These are phyloP conservation scores for Xestoiulus laeticollis DNA, from an alignment of 2,888 invertebrate species.

Conservation along the genomic window DNA sequence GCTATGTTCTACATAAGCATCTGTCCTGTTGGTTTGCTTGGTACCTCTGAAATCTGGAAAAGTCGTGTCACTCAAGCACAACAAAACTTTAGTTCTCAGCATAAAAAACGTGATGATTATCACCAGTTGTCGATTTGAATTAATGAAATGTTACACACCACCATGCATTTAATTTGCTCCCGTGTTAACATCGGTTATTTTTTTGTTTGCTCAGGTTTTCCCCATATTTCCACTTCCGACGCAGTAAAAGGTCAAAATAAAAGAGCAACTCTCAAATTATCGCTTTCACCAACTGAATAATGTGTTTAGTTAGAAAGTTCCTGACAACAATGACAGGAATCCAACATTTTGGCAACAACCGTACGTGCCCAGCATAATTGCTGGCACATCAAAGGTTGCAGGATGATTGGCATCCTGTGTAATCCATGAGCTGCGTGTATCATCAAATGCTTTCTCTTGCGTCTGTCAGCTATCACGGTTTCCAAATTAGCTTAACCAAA, in stretches of 20 bases:
- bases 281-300: neutral
- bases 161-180: neutral
- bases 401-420: neutral
- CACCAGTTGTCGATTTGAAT: constrained; percentile 14
- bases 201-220: neutral
- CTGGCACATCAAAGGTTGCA: neutral
- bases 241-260: neutral
- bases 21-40: neutral
- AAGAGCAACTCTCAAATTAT: neutral
- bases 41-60: neutral
- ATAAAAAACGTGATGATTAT: neutral
- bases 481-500: neutral
- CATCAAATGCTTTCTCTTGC: neutral
- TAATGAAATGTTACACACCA: constrained; percentile 1
- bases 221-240: neutral
- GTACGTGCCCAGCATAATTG: neutral
- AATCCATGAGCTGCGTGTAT: neutral
- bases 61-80: neutral
- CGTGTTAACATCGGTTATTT: neutral
- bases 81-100: neutral
- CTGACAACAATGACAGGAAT: constrained; percentile 30
- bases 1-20: neutral
- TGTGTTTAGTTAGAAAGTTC: neutral
- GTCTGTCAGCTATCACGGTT: neutral
- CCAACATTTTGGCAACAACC: neutral